A percentile compares a stretch with the other conserved stretches of the same genome.
Conservation (phyloP, 2,888 invertebrate species). For the Agriopis leucophaearia region DNA sequence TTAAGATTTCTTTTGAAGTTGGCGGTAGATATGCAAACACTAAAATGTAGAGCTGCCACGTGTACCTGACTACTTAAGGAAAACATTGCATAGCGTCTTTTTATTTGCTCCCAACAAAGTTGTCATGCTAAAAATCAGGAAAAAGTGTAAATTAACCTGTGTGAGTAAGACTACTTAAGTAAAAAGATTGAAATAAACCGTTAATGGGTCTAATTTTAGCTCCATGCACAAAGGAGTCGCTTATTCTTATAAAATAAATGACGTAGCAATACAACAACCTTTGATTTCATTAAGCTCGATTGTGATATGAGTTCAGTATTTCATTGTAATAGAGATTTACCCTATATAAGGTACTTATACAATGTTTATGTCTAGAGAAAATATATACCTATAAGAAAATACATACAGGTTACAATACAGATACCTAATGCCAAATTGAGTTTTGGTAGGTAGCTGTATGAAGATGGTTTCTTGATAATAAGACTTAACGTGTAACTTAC, state of each 20-base stretch:
- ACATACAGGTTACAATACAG: background rate
- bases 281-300: background rate
- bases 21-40: background rate
- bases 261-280: background rate
- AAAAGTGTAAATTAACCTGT: background rate
- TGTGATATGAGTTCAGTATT: background rate
- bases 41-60: conserved; percentile 34
- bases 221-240: conserved; percentile 3
- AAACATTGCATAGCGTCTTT: conserved; percentile 16
- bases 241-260: background rate
- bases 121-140: background rate
- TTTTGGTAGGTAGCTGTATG: background rate
- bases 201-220: background rate
- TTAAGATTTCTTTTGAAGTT: conserved; percentile 12
- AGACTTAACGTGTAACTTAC: conserved; percentile 59
- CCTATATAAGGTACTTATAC: background rate
- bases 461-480: background rate
- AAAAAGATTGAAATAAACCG: background rate
- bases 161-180: background rate
- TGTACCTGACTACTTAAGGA: conserved; percentile 21
- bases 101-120: background rate
- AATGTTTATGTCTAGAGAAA: background rate
- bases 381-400: no score
- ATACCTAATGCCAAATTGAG: background rate
- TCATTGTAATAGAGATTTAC: background rate